Evolutionary conservation across 2,113 vertebrate genomes (phyloP).

Genomic region (Myocastor coypus): DNA sequence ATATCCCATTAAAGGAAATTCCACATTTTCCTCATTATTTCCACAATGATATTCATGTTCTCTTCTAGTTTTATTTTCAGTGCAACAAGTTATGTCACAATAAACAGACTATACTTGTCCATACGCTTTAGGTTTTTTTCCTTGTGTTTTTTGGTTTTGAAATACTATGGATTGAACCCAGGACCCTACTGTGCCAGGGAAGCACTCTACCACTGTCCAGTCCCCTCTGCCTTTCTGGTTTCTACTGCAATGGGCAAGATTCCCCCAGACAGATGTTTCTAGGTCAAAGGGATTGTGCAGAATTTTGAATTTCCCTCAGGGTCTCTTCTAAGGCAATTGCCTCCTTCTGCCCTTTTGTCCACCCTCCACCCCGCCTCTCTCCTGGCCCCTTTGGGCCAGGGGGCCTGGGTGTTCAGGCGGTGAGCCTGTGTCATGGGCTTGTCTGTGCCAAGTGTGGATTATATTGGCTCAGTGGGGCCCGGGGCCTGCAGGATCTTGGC

Average conservation of each 20-base stretch:
- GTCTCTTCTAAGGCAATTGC: neutral
- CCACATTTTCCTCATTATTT: conserved; percentile 4
- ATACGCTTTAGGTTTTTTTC: neutral
- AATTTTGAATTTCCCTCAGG: conserved; percentile 10
- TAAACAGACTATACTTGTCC: conserved; percentile 30
- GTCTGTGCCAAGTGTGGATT: conserved; percentile 66
- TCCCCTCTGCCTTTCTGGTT: neutral
- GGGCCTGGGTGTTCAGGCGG: neutral
- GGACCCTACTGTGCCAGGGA: rapidly evolving
- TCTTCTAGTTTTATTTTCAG: neutral
- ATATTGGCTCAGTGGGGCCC: conserved; percentile 46
- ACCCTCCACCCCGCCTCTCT: neutral
- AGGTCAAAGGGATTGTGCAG: conserved; percentile 22
- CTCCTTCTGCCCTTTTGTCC: conserved; percentile 12
- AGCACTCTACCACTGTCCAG: neutral
- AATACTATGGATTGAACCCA: neutral
- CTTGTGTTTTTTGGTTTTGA: neutral
- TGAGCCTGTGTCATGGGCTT: neutral
- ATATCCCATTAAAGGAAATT: conserved; percentile 26
- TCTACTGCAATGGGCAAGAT: neutral
- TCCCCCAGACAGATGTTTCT: conserved; percentile 13
- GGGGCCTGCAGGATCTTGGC: neutral
- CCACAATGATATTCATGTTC: neutral
- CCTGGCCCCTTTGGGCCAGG: neutral
- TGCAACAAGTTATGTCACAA: neutral